Conservation (phyloP, 1,140 invertebrate species). For the Trachelipus rathkii region DNA sequence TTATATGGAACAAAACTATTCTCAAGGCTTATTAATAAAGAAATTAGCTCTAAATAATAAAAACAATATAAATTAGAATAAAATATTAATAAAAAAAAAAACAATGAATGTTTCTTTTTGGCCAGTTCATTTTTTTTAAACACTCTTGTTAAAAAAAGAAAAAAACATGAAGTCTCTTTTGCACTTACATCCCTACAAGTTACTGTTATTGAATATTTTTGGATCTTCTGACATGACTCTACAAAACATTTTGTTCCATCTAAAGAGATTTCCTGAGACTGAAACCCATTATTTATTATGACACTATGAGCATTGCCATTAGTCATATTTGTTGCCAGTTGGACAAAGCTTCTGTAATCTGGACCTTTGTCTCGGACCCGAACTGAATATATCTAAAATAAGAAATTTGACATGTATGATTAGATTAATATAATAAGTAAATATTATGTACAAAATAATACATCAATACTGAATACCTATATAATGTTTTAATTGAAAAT, state of each 20-base stretch:
- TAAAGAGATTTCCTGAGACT: constrained; percentile 21
- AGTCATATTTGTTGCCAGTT: constrained; percentile 55
- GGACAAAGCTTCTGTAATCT: constrained; percentile 70
- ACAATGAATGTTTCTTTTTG: no score
- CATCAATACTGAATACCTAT: not conserved
- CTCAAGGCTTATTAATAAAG: no score
- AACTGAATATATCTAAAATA: constrained; percentile 65
- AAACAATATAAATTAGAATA: no score
- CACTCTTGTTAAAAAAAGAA: no score
- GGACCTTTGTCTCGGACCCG: constrained; percentile 64
- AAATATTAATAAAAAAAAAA: no score
- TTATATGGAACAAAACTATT: no score
- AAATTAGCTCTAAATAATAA: no score
- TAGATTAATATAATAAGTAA: not conserved
- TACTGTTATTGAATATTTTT: constrained; percentile 45
- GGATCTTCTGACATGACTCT: constrained; percentile 29
- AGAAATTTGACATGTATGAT: constrained; percentile 11
- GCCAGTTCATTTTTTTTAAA: no score
- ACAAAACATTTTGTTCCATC: constrained; percentile 34
- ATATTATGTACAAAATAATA: not conserved
- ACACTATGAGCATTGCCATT: constrained; percentile 30
- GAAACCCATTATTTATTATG: constrained; percentile 30
- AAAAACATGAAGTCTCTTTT: no score
- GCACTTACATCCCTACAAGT: not conserved
- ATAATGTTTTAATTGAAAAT: not conserved